Evolutionary conservation across 2,888 invertebrate genomes (phyloP).

Genomic region (Cephalotes varians): DNA sequence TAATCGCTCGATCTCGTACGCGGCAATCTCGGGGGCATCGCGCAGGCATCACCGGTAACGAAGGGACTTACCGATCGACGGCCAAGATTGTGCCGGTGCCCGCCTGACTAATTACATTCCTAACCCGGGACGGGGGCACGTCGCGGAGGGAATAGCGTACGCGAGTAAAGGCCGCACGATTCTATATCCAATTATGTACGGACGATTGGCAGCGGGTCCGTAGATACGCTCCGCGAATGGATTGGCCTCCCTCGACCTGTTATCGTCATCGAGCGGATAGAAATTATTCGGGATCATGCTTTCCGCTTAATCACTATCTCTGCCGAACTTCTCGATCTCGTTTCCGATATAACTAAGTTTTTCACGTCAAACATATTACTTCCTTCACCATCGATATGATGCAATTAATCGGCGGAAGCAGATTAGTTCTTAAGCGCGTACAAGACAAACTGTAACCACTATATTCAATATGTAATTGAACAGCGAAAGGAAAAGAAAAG

Average conservation of each 20-base stretch:
- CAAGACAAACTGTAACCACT: background rate
- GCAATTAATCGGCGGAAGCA: background rate
- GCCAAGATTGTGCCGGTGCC: constrained; percentile 78
- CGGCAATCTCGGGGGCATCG: constrained; percentile 71
- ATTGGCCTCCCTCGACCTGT: constrained; percentile 41
- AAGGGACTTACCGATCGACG: constrained; percentile 76
- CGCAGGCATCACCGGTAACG: constrained; percentile 66
- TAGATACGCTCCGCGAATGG: constrained; percentile 58
- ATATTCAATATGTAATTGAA: background rate
- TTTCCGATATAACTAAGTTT: background rate
- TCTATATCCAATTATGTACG: constrained; percentile 78
- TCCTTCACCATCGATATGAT: background rate
- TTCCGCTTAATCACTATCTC: constrained; percentile 24
- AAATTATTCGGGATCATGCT: constrained; percentile 36
- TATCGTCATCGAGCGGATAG: constrained; percentile 41
- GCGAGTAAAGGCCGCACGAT: constrained; percentile 61
- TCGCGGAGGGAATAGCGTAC: constrained; percentile 19
- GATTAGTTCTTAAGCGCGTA: background rate
- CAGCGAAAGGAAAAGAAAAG: no score
- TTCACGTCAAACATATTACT: background rate
- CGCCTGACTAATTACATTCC: constrained; percentile 84
- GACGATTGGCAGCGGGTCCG: constrained; percentile 70
- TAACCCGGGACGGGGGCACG: constrained; percentile 72
- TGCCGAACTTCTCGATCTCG: background rate
- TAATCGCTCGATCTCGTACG: constrained; percentile 75